Evolutionary conservation across 2,797 vertebrate species (phyloP).

Genomic region (Trachops cirrhosus): DNA sequence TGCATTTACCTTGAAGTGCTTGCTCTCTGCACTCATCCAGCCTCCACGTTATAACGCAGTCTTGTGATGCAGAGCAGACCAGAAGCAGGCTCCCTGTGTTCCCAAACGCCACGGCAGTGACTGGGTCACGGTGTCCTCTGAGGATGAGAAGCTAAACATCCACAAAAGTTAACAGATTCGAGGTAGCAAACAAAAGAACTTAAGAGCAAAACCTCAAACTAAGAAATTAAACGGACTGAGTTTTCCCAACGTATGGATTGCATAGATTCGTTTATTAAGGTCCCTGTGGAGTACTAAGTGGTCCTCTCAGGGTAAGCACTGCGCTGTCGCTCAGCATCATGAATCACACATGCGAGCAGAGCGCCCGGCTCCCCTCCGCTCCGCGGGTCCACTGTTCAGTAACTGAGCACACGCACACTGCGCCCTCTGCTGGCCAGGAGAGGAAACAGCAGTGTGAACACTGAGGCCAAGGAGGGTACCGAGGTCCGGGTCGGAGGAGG

Average conservation of each 20-base stretch:
- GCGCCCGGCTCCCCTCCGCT: no score
- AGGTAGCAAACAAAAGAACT: neutral
- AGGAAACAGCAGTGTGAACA: accelerated
- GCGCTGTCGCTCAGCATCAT: accelerated
- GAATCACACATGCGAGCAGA: no score
- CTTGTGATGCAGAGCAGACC: conserved; percentile 81
- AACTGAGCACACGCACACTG: accelerated
- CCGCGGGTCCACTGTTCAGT: no score
- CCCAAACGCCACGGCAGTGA: conserved; percentile 81
- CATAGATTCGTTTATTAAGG: neutral
- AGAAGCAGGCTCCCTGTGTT: conserved; percentile 53
- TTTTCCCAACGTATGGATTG: neutral
- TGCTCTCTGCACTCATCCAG: conserved; percentile 74
- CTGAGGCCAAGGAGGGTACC: accelerated
- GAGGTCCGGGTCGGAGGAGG: neutral
- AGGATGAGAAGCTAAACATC: conserved; percentile 75
- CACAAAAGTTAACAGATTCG: neutral
- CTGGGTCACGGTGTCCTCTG: conserved; percentile 77
- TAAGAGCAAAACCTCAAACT: neutral
- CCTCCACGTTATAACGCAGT: conserved; percentile 80
- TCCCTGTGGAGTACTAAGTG: accelerated
- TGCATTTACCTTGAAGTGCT: conserved; percentile 72
- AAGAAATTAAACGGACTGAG: neutral
- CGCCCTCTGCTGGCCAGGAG: accelerated
- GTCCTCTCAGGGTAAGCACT: neutral